These are phyloP conservation scores for Orchesellides sinensis DNA, from an alignment of 2,888 invertebrate species.

Conservation along the genomic window DNA sequence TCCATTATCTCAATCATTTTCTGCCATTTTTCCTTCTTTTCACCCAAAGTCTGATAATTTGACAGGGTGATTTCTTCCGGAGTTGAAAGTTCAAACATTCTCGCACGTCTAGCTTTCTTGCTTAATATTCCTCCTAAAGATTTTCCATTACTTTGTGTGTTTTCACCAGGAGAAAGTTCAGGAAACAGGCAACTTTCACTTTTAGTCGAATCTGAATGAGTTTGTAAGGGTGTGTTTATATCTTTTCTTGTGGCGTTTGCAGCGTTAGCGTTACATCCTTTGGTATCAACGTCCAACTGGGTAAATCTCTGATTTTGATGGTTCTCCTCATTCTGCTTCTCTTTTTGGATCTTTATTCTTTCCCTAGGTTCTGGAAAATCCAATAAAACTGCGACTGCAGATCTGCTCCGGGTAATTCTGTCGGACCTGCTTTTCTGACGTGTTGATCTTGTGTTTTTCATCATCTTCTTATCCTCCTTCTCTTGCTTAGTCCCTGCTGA, in stretches of 20 bases:
- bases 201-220: constrained; percentile 46
- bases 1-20: constrained; percentile 63
- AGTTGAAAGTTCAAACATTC: constrained; percentile 63
- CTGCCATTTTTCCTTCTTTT: constrained; percentile 56
- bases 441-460: constrained; percentile 61
- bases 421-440: constrained; percentile 59
- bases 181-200: constrained; percentile 38
- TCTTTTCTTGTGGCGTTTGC: constrained; percentile 7
- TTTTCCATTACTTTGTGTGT: constrained; percentile 1
- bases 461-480: constrained; percentile 54
- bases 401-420: constrained; percentile 55
- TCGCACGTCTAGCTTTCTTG: constrained; percentile 57
- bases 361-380: constrained; percentile 51
- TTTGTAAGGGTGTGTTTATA: constrained; percentile 1
- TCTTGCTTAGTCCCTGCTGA: constrained; percentile 55
- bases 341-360: constrained; percentile 28
- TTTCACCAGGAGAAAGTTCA: constrained; percentile 57
- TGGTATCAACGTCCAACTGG: constrained; percentile 26
- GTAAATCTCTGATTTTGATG: constrained; percentile 52
- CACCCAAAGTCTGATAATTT: constrained; percentile 25
- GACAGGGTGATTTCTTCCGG: constrained; percentile 28
- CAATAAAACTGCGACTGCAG: constrained; percentile 51
- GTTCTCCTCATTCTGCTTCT: constrained; percentile 8
- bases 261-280: background rate
- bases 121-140: constrained; percentile 49